These are phyloP conservation scores for Dynastes hyllus DNA, from an alignment of 2,888 invertebrate genomes.

Conservation along the genomic window DNA sequence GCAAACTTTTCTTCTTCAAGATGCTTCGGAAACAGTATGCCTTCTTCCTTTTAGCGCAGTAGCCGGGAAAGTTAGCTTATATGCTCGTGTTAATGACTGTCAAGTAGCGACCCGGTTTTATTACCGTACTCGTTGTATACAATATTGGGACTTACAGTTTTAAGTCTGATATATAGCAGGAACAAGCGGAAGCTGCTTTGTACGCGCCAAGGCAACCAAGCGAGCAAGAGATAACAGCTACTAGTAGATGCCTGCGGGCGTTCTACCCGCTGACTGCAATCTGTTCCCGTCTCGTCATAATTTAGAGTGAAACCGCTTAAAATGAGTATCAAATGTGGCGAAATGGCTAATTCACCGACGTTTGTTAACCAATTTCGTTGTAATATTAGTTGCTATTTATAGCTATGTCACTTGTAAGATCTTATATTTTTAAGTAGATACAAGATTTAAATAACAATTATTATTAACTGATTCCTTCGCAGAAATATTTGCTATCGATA, in stretches of 20 bases:
- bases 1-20: constrained; percentile 54
- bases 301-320: constrained; percentile 12
- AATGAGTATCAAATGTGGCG: not conserved
- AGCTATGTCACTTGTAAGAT: not conserved
- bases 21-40: constrained; percentile 47
- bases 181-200: constrained; percentile 14
- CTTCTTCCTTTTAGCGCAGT: constrained; percentile 3
- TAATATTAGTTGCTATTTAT: not conserved
- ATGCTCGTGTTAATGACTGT: constrained; percentile 34
- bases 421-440: not conserved
- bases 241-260: not conserved
- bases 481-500: too few species aligned
- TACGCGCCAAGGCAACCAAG: constrained; percentile 8
- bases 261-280: constrained; percentile 11
- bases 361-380: not conserved
- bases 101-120: constrained; percentile 24
- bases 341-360: not conserved
- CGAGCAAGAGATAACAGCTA: constrained; percentile 14
- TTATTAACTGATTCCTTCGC: too few species aligned
- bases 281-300: constrained; percentile 12
- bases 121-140: constrained; percentile 19
- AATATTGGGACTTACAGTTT: constrained; percentile 32
- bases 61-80: constrained; percentile 28
- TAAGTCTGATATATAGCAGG: constrained; percentile 19
- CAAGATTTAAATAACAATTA: too few species aligned